Conservation (phyloP, 2,888 invertebrate genomes). For the Drosophila mettleri region DNA sequence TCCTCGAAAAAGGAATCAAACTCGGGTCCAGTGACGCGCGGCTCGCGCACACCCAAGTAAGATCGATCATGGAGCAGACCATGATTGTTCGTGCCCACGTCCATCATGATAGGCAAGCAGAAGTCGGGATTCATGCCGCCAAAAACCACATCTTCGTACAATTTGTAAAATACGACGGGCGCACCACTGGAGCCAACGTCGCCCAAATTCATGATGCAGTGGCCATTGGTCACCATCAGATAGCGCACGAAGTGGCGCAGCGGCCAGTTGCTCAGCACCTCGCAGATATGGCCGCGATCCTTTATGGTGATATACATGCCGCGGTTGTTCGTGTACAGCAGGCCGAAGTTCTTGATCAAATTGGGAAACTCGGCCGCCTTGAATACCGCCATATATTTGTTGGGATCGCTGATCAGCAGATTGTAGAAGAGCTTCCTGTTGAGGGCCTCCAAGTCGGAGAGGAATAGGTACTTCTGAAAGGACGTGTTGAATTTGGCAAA, state of each 20-base stretch:
- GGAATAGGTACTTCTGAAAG: slow-evolving; percentile 17
- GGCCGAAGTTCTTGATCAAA: slow-evolving; percentile 17
- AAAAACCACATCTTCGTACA: slow-evolving; percentile 40
- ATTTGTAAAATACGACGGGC: slow-evolving; percentile 16
- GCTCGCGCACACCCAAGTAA: slow-evolving; percentile 48
- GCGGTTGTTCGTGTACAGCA: background rate
- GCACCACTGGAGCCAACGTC: slow-evolving; percentile 45
- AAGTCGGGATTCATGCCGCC: slow-evolving; percentile 54
- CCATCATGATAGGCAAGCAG: slow-evolving; percentile 54
- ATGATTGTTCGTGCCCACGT: slow-evolving; percentile 64
- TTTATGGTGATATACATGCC: slow-evolving; percentile 51
- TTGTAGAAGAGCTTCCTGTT: slow-evolving; percentile 48
- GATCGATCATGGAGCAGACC: background rate
- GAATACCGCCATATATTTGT: slow-evolving; percentile 32
- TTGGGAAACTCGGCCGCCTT: background rate
- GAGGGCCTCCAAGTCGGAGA: slow-evolving; percentile 10
- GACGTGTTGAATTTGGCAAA: background rate
- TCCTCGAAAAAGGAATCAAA: slow-evolving; percentile 59
- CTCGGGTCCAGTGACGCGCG: slow-evolving; percentile 18
- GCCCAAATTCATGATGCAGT: slow-evolving; percentile 36
- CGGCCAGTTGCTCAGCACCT: slow-evolving; percentile 61
- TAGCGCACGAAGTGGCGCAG: slow-evolving; percentile 21
- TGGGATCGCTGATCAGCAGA: slow-evolving; percentile 35
- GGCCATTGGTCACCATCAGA: slow-evolving; percentile 53
- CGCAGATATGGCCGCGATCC: slow-evolving; percentile 56